Base-by-base conservation (phyloP, 2,888 invertebrate genomes). In the Pemphredon lugubris region DNA sequence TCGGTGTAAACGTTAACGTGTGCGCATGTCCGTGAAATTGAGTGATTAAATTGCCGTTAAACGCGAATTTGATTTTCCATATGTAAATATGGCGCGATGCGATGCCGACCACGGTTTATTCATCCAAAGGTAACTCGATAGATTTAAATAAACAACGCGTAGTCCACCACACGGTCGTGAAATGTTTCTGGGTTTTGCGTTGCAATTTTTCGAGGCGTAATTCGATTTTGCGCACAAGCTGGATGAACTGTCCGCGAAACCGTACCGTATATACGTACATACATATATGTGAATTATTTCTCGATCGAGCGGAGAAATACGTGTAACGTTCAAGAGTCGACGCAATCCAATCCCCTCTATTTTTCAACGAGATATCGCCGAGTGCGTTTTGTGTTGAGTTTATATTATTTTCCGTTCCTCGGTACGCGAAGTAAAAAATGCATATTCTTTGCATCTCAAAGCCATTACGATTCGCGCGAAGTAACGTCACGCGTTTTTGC, bases 91-190 rank as follows among this genome's bases (percentile, higher is more conserved):
- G 21, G 9, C 6, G 7, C n/a, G n/a, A n/a, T n/a, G 18, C 7
- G 7, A 47, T 16, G 26, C 30, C 39, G 23, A 13, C 21, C 48
- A 6, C 53, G 23, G 32, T 47, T 47, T 42, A 16, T 50, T 59
- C 50, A 20, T 13, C 13, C 7, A n/a, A 44, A 23, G 47, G 53
- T 42, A 21, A 39, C 42, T 70, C 55, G 39, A 55, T 59, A 76
- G 58, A 59, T 63, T 67, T 64, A 75, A 67, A 75, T 77, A 73
- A 72, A 76, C 77, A 73, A 21, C 54, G 60, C 40, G 30, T 21
- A 42, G 30, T 11, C 16, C 47, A 40, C 40, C 7, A 30, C 30
- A 63, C 21, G 13, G 6, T 11, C 30, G 13, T 13, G 26, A 21
- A 34, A 44, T 39, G 11, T 54, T 18, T 30, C 1, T 30, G 30